Conservation (phyloP, 35 echinoderm and acorn worm species). For the Heliocidaris tuberculata region DNA sequence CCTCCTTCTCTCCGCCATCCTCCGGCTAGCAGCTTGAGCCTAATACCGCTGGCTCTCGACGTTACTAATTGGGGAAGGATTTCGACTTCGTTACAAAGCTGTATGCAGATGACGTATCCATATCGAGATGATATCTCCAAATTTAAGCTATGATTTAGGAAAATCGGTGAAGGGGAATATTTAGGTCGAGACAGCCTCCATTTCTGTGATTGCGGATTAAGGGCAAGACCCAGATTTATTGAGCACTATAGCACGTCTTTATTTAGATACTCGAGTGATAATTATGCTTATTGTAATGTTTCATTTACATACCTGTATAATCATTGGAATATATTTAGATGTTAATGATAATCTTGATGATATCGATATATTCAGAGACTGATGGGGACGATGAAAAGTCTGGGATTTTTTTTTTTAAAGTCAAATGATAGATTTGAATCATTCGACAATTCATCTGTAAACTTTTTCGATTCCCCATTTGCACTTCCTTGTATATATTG, state of each 20-base stretch:
- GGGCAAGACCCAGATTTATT: neutral
- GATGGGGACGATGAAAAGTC: too few species aligned
- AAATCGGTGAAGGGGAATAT: neutral
- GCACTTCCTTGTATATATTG: too few species aligned
- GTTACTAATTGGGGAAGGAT: neutral
- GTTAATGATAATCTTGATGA: too few species aligned
- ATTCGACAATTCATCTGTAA: too few species aligned
- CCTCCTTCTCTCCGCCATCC: neutral
- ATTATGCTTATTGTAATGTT: too few species aligned
- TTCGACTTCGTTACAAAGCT: neutral
- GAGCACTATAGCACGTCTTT: neutral
- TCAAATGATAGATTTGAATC: too few species aligned
- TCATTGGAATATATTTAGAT: too few species aligned
- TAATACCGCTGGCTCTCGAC: neutral
- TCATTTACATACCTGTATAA: too few species aligned
- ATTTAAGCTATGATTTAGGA: neutral
- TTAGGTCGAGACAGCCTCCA: neutral
- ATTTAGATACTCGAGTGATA: neutral
- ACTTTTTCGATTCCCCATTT: too few species aligned
- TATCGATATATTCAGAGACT: too few species aligned
- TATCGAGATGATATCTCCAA: neutral
- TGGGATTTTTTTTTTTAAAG: too few species aligned
- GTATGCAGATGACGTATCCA: neutral
- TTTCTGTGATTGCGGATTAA: neutral
- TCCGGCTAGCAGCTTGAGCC: neutral